Conservation (phyloP, 2,797 vertebrate genomes). For the Florisuga fusca region DNA sequence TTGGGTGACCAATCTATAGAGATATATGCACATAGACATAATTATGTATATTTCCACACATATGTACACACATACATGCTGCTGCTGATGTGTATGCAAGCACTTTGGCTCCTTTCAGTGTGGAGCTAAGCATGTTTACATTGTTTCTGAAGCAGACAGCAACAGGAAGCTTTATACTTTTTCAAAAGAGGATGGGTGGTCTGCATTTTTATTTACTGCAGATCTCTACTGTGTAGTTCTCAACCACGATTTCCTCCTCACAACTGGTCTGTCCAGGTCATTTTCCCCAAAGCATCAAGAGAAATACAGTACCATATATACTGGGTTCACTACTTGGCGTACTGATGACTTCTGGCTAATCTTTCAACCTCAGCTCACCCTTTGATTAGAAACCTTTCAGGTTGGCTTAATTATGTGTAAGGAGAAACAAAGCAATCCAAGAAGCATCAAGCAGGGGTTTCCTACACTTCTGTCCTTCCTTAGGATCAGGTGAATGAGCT, state of each 20-base stretch:
- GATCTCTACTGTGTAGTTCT: neutral
- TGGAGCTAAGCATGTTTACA: neutral
- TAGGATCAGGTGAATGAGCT: neutral
- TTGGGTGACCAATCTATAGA: neutral
- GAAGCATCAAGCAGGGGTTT: neutral
- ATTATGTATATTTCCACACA: neutral
- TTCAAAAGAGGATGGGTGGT: neutral
- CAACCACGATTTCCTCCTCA: neutral
- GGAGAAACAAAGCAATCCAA: neutral
- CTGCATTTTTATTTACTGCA: neutral
- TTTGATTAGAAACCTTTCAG: neutral
- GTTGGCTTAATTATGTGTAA: neutral
- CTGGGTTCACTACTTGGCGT: neutral
- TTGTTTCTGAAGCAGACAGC: neutral
- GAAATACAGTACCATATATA: neutral
- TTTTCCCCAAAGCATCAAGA: neutral
- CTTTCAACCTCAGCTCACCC: neutral
- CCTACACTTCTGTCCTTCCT: neutral
- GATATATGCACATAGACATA: neutral
- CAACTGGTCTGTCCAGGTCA: neutral
- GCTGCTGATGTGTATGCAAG: neutral
- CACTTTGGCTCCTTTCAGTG: neutral
- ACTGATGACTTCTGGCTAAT: neutral
- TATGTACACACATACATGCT: accelerated
- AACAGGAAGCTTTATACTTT: neutral